Percentiles rank a stretch among this genome's conserved stretches.
Conservation (phyloP, 2,888 invertebrate genomes). For the Dasysyrphus tricinctus region DNA sequence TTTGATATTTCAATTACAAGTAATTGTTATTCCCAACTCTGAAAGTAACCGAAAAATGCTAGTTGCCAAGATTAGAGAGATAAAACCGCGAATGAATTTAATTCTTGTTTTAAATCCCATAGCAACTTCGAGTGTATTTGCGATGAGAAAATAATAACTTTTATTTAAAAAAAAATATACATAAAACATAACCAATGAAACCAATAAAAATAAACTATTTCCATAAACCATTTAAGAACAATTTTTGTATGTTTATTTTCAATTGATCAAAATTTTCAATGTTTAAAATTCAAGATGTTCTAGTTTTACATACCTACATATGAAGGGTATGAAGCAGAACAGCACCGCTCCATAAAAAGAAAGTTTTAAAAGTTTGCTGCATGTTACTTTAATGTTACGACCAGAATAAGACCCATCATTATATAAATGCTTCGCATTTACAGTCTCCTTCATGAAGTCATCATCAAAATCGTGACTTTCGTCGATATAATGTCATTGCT, state of each 20-base stretch:
- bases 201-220: not conserved
- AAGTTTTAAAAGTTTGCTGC: conserved; percentile 5
- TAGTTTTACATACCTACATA: not conserved
- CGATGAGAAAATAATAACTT: no score
- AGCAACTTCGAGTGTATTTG: no score
- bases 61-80: no score
- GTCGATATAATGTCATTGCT: conserved; percentile 52
- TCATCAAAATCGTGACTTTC: conserved; percentile 56
- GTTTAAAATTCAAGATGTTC: not conserved
- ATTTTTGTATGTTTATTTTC: not conserved
- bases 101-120: no score
- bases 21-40: no score
- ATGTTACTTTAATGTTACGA: conserved; percentile 29
- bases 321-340: not conserved
- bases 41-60: no score
- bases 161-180: not conserved
- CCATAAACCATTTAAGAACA: not conserved
- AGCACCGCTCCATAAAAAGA: not conserved
- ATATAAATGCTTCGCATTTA: conserved; percentile 47
- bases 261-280: not conserved
- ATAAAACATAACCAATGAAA: no score
- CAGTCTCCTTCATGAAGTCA: conserved; percentile 57
- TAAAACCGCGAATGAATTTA: no score
- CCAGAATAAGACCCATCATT: conserved; percentile 29
- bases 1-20: no score